A percentile compares a stretch with the other conserved stretches of the same genome.
phyloP scores from a whole-genome alignment of 2,888 invertebrate species.

The Eristalis tenax region DNA sequence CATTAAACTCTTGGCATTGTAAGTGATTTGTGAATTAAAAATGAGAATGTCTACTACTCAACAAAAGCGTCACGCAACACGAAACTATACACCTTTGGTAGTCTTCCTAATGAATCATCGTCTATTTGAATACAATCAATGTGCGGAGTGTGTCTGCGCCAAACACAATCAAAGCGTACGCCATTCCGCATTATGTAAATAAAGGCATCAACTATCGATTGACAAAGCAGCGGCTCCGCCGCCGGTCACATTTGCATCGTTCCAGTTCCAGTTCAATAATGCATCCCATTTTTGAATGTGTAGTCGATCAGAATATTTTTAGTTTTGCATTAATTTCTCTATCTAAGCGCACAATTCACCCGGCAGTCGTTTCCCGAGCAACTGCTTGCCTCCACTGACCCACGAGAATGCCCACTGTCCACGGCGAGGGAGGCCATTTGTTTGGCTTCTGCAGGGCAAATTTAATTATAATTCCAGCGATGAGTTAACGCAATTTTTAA shows the following conservation, averaged over 20 bases:
- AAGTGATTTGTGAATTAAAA: no score
- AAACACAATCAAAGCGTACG: background rate
- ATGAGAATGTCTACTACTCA: no score
- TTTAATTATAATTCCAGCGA: conserved; percentile 67
- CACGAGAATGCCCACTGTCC: background rate
- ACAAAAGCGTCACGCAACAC: background rate
- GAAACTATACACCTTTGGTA: background rate
- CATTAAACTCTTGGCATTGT: no score
- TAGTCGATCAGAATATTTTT: background rate
- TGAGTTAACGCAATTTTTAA: conserved; percentile 54
- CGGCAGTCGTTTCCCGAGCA: background rate
- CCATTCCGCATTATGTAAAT: conserved; percentile 29
- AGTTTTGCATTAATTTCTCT: conserved; percentile 5
- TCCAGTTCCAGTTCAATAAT: background rate
- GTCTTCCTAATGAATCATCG: conserved; percentile 14
- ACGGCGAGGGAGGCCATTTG: conserved; percentile 44
- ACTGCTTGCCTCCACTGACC: background rate
- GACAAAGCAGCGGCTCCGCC: conserved; percentile 16
- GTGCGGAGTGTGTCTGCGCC: background rate
- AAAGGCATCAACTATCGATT: conserved; percentile 19
- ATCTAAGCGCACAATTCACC: background rate
- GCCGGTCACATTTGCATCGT: background rate
- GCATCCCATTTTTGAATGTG: background rate
- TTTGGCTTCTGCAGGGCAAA: conserved; percentile 66
- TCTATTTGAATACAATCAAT: conserved; percentile 24